Conservation (phyloP, 1,140 invertebrate genomes). For the Drosophila tsacasi region DNA sequence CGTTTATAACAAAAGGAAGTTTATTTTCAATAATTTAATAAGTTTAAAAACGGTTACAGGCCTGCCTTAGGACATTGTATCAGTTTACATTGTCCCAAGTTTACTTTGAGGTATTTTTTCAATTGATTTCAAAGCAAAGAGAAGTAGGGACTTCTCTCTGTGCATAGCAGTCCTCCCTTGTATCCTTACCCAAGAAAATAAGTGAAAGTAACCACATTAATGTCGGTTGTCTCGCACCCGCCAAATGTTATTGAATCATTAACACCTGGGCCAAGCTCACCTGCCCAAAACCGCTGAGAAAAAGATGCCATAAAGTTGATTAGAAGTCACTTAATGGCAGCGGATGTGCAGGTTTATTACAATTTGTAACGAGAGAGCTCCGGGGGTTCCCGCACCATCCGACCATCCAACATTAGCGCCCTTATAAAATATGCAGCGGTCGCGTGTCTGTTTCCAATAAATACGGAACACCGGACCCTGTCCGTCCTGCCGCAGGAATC, state of each 20-base stretch:
- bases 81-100: no score
- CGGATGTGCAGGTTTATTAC: conserved; percentile 80
- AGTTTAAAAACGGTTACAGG: no score
- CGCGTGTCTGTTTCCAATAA: conserved; percentile 81
- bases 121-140: neutral
- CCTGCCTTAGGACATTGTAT: no score
- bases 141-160: neutral
- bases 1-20: neutral
- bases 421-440: conserved; percentile 78
- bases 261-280: conserved; percentile 58
- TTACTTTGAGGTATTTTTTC: no score
- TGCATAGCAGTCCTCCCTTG: neutral
- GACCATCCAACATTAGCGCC: conserved; percentile 46
- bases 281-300: conserved; percentile 24
- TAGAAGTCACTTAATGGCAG: conserved; percentile 81
- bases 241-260: conserved; percentile 83
- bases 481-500: conserved; percentile 13
- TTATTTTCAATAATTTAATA: neutral
- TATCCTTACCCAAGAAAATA: conserved; percentile 2
- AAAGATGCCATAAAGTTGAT: conserved; percentile 81
- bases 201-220: conserved; percentile 66
- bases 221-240: conserved; percentile 68
- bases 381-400: neutral
- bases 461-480: conserved; percentile 42
- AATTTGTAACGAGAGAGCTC: conserved; percentile 73